Evolutionary conservation across 1,140 invertebrate genomes (phyloP).

Genomic region (Dolichoris vasculosae): DNA sequence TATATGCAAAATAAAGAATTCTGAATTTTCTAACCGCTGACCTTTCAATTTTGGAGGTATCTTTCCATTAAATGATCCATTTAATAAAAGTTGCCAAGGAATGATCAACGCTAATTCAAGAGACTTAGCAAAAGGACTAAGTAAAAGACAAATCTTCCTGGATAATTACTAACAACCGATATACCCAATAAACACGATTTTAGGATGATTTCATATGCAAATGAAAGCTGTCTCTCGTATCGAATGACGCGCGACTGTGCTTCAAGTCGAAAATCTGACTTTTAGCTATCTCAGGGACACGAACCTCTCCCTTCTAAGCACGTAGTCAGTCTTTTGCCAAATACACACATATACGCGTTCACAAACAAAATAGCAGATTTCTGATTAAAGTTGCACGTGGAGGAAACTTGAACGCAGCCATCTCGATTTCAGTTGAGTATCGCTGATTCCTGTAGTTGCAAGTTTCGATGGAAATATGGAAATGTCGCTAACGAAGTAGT

Average conservation of each 20-base stretch:
- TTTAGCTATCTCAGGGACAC: background rate
- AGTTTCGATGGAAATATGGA: slow-evolving; percentile 48
- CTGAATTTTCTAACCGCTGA: too few species aligned
- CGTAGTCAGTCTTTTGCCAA: background rate
- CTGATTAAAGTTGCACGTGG: slow-evolving; percentile 17
- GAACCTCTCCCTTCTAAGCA: background rate
- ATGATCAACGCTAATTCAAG: background rate
- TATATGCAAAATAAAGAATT: too few species aligned
- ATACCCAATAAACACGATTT: slow-evolving; percentile 4
- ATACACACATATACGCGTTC: background rate
- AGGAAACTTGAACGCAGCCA: background rate
- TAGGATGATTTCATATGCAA: background rate
- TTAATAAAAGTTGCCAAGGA: background rate
- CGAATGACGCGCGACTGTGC: background rate
- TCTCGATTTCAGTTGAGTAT: slow-evolving; percentile 18
- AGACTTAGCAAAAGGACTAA: background rate
- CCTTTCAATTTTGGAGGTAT: background rate
- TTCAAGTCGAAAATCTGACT: background rate
- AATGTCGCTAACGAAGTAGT: slow-evolving; percentile 50
- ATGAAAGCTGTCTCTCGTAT: background rate
- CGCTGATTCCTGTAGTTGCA: background rate
- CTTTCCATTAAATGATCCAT: background rate
- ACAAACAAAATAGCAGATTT: background rate
- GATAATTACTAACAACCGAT: slow-evolving; percentile 9
- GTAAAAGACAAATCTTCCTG: background rate